Evolutionary conservation across 1,140 invertebrate genomes (phyloP).

Genomic region (Conus betulinus): DNA sequence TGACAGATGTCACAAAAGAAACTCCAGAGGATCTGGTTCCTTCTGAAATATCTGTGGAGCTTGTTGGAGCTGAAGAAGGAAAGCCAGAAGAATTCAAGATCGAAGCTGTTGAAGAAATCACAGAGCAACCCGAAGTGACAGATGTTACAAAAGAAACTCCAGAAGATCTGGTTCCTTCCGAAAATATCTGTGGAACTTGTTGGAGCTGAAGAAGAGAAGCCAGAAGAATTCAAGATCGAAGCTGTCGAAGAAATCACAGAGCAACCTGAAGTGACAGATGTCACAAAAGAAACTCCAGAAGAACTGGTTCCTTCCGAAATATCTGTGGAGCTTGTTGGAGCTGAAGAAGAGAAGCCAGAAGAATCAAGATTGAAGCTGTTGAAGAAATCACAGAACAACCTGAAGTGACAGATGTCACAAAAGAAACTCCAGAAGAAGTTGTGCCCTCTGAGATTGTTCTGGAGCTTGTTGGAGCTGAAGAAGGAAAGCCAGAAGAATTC

Average conservation of each 20-base stretch:
- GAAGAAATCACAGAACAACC: constrained; percentile 33
- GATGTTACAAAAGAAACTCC: constrained; percentile 43
- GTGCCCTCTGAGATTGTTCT: constrained; percentile 33
- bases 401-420: constrained; percentile 20
- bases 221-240: constrained; percentile 49
- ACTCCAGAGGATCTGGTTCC: constrained; percentile 39
- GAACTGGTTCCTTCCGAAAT: constrained; percentile 46
- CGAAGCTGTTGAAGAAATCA: constrained; percentile 41
- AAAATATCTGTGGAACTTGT: constrained; percentile 54
- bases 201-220: constrained; percentile 42
- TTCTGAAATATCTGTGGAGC: constrained; percentile 46
- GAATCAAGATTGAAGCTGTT: constrained; percentile 48
- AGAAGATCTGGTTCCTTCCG: constrained; percentile 47
- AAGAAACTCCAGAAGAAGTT: constrained; percentile 4
- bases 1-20: constrained; percentile 45
- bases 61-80: constrained; percentile 44
- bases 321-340: constrained; percentile 46
- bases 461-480: constrained; percentile 20
- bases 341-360: constrained; percentile 44
- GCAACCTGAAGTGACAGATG: constrained; percentile 47
- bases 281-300: constrained; percentile 42
- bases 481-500: constrained; percentile 30
- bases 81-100: constrained; percentile 49
- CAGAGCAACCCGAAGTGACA: constrained; percentile 50
- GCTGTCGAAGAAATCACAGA: constrained; percentile 48